phyloP scores from a whole-genome alignment of 2,113 vertebrate genomes.

The Heterotis niloticus region DNA sequence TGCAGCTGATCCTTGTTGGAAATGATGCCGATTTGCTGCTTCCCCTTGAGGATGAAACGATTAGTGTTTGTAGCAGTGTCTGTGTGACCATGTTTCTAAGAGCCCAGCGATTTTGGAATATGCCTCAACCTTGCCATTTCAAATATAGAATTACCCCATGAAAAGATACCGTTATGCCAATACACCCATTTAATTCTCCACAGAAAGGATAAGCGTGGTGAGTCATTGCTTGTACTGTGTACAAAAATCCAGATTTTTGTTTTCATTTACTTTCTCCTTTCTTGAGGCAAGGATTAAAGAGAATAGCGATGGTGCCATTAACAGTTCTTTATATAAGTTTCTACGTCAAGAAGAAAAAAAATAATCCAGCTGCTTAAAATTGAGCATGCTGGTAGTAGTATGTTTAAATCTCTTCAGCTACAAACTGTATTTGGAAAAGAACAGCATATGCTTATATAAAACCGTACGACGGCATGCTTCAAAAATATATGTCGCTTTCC shows the following conservation, averaged over 20 bases:
- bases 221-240: conserved; percentile 4
- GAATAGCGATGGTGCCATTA: background rate
- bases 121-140: background rate
- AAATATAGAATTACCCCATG: background rate
- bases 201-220: background rate
- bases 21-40: too few relatives aligned
- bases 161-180: background rate
- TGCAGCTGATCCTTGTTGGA: too few relatives aligned
- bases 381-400: too few relatives aligned
- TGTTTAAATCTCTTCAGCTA: too few relatives aligned
- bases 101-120: background rate
- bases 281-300: conserved; percentile 9
- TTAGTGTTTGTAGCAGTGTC: too few relatives aligned
- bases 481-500: too few relatives aligned
- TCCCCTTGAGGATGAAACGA: too few relatives aligned
- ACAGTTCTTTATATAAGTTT: background rate
- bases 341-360: background rate
- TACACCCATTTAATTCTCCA: background rate
- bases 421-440: too few relatives aligned
- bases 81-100: too few relatives aligned
- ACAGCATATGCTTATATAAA: too few relatives aligned
- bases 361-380: background rate
- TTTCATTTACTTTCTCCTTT: conserved; percentile 6
- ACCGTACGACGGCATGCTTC: too few relatives aligned
- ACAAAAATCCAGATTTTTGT: background rate